phyloP scores from a whole-genome alignment of 2,797 vertebrate species.

The Phrynocephalus guinanensis region DNA sequence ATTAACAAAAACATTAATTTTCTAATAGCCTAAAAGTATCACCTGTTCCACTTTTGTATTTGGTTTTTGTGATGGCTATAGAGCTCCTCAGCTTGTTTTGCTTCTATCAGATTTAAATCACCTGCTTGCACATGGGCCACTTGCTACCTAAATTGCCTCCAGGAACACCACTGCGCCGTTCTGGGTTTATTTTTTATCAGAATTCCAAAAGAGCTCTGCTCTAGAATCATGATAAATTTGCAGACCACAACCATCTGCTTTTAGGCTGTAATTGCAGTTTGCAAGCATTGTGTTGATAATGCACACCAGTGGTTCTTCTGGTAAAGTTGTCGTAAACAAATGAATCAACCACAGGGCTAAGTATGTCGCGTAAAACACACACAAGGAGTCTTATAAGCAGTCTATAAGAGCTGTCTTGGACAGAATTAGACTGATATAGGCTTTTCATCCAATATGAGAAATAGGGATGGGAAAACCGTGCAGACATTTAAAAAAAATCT shows the following conservation, averaged over 20 bases:
- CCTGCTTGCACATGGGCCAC: not conserved
- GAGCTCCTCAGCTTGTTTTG: too few species aligned
- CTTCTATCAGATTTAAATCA: not conserved
- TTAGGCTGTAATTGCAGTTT: not conserved
- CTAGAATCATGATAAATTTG: not conserved
- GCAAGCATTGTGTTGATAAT: not conserved
- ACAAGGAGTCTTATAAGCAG: not conserved
- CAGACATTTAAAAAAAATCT: not conserved
- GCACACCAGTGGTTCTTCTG: not conserved
- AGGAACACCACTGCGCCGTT: not conserved
- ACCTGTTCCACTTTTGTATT: too few species aligned
- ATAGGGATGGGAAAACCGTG: not conserved
- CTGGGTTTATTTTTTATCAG: too few species aligned
- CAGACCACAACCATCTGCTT: not conserved
- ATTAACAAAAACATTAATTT: too few species aligned
- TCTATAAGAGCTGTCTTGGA: not conserved
- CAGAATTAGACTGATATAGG: too few species aligned
- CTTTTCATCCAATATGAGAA: not conserved
- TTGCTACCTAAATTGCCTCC: not conserved
- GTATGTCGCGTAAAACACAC: not conserved
- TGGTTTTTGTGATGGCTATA: too few species aligned
- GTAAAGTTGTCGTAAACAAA: not conserved
- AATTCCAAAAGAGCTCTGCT: not conserved
- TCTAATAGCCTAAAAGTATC: too few species aligned
- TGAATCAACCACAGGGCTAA: slow-evolving; percentile 13